phyloP scores from a whole-genome alignment of 2,888 invertebrate genomes.

The Tetranychus truncatus region DNA sequence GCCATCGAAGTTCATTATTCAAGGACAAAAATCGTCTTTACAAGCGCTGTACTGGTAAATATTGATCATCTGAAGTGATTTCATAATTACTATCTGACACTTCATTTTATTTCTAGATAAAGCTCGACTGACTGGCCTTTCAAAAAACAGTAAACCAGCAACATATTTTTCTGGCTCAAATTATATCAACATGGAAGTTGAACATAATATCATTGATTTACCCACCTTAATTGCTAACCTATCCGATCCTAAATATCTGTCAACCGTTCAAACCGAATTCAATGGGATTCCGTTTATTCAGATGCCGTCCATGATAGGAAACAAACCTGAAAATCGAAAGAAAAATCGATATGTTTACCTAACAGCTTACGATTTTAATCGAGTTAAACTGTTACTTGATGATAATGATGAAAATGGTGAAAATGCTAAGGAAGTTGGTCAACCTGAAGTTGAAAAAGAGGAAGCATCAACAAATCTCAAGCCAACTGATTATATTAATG shows the following conservation, averaged over 20 bases:
- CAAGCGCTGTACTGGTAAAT: not conserved
- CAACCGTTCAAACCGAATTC: not conserved
- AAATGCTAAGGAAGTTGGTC: not conserved
- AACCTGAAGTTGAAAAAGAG: not conserved
- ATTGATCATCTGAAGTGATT: not conserved
- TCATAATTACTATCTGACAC: too few species aligned
- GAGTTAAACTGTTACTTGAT: conserved; percentile 74
- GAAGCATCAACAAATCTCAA: conserved; percentile 37
- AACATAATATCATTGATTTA: not conserved
- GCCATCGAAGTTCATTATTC: not conserved
- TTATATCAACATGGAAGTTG: not conserved
- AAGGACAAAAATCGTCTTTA: not conserved
- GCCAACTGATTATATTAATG: conserved; percentile 82
- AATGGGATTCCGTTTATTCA: not conserved
- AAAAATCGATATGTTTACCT: conserved; percentile 99
- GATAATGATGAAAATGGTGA: conserved; percentile 42
- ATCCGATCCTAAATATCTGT: not conserved
- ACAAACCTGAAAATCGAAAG: conserved; percentile 73
- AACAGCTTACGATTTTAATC: conserved; percentile 92
- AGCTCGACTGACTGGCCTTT: too few species aligned
- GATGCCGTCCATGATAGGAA: conserved; percentile 52
- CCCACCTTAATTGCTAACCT: not conserved
- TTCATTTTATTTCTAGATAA: too few species aligned
- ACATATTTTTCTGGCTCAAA: not conserved
- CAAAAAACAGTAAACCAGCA: too few species aligned